phyloP scores from a whole-genome alignment of 2,888 invertebrate species.

The Rhogogaster chlorosoma region DNA sequence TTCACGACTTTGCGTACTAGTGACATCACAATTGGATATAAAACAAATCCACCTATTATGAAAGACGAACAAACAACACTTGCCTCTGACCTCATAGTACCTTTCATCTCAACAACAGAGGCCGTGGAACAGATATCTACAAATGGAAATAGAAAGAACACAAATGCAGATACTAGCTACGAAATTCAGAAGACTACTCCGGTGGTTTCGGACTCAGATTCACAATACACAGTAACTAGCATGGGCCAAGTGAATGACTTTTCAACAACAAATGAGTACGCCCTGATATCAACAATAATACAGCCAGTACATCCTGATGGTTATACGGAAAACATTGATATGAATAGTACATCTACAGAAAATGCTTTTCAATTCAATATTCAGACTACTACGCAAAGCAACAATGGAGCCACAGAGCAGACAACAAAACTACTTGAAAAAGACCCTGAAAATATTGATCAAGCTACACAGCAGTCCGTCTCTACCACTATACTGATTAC shows the following conservation, averaged over 20 bases:
- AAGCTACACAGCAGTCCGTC: background rate
- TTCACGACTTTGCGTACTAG: background rate
- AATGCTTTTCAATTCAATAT: background rate
- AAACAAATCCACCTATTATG: background rate
- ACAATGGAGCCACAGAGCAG: background rate
- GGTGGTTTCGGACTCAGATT: background rate
- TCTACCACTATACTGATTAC: background rate
- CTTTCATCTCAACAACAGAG: background rate
- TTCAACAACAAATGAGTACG: background rate
- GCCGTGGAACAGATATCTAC: background rate
- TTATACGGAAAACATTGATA: background rate
- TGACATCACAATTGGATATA: background rate
- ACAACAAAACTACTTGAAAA: background rate
- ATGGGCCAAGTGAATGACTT: background rate
- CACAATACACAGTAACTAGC: background rate
- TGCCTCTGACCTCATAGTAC: background rate
- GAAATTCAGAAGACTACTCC: background rate
- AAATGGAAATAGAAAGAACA: background rate
- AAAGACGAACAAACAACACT: slow-evolving; percentile 17
- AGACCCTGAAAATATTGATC: slow-evolving; percentile 15
- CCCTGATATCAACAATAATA: background rate
- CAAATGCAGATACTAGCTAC: background rate
- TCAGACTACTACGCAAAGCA: background rate
- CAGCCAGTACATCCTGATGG: background rate
- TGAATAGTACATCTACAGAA: background rate